Base-by-base conservation (phyloP, 2,888 invertebrate genomes). In the Deilephila elpenor region DNA sequence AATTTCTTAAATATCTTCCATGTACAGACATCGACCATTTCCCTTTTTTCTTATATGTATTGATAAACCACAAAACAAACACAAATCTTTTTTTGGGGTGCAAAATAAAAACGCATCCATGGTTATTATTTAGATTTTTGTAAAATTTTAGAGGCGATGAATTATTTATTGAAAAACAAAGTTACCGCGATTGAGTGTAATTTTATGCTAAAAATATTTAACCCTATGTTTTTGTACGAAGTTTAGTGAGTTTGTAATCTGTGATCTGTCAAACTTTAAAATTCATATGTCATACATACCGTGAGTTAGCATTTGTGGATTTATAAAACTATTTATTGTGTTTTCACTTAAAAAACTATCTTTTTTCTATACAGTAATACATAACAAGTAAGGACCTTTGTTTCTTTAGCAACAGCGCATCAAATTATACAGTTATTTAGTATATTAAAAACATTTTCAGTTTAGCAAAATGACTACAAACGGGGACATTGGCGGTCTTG, bases 401-500 rank as follows among this genome's bases (percentile, higher is more conserved):
- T 67, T 25, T 44, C 14, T 51, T 20, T n/a, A 37, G n/a, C 34
- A 51, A 25, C 17, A 4, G 7, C 17, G 3, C 14, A 11, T 67
- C 44, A 37, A 5, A 51, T 20, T 44, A 25, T 7, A 14, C 6
- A 5, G 67, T 5, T 25, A 51, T 5, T 25, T 67, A 20, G 51
- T 67, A 3, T 25, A 51, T 5, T 25, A 44, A 5, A 37, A 44
- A 14, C 20, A 44, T 67, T 25, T 67, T 51, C 20, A 20, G 44
- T 44, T 17, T 67, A 51, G 6, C 25, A 90, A 85, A 82, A 94
- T 94, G 94, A 88, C 91, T 79, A 88, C 91, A 59, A 93, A 90
- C 84, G 91, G 88, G 59, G 94, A 94, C 88, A 89, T 91, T 81
- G 90, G 89, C 74, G 84, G 91, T 78, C 86, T 93, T 61, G 93